Evolutionary conservation across 2,113 vertebrate species (phyloP).

Genomic region (Odontophorus gujanensis): DNA sequence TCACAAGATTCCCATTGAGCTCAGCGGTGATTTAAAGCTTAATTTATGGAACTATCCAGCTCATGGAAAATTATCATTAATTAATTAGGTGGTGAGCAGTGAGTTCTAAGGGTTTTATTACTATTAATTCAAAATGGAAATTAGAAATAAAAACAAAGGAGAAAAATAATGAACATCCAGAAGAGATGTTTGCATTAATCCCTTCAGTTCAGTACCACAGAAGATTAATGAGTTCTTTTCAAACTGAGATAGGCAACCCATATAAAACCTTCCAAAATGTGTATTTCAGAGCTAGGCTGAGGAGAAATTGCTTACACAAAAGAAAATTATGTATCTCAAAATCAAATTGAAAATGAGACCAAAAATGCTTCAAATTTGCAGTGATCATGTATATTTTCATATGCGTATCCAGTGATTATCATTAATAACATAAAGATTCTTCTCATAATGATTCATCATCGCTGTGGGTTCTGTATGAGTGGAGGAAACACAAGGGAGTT

Average conservation of each 20-base stretch:
- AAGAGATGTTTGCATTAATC: constrained; percentile 1
- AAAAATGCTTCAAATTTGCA: not conserved
- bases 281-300: not conserved
- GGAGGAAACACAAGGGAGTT: not conserved
- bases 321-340: not conserved
- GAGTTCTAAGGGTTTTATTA: constrained; percentile 5
- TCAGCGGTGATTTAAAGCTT: not conserved
- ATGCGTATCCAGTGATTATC: not conserved
- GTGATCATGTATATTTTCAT: not conserved
- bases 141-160: constrained; percentile 29
- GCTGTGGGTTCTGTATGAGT: not conserved
- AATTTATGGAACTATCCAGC: not conserved
- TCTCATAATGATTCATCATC: not conserved
- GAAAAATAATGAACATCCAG: constrained; percentile 16
- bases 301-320: not conserved
- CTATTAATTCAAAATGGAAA: constrained; percentile 31
- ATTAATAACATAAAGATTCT: not conserved
- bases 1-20: not conserved
- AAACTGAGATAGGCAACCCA: not conserved
- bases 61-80: not conserved
- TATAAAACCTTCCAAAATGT: not conserved
- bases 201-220: not conserved
- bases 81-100: not conserved
- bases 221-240: constrained; percentile 42
- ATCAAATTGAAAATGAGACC: not conserved